Conservation (phyloP, 2,797 vertebrate genomes). For the Moxostoma hubbsi region DNA sequence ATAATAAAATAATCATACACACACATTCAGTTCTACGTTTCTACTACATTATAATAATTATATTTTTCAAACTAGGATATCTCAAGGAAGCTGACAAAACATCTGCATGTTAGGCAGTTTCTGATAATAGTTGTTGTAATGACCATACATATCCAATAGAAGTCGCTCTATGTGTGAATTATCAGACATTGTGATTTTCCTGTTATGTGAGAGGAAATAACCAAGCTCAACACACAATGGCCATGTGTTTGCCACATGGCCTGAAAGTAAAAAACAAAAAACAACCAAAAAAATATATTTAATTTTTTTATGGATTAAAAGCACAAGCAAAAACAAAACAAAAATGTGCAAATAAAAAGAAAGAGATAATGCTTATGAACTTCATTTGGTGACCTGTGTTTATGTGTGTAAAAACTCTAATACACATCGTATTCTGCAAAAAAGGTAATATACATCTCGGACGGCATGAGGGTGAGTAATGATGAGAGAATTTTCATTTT, state of each 20-base stretch:
- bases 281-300: neutral
- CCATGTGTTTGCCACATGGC: slow-evolving; percentile 7
- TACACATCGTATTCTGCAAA: neutral
- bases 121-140: slow-evolving; percentile 14
- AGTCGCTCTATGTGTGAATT: neutral
- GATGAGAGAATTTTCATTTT: too few relatives aligned
- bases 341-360: neutral
- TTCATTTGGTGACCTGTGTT: neutral
- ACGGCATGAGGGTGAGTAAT: too few relatives aligned
- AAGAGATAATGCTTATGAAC: neutral
- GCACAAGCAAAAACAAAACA: neutral
- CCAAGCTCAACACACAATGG: neutral
- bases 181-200: neutral
- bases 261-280: too few relatives aligned
- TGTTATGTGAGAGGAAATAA: slow-evolving; percentile 11
- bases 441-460: too few relatives aligned
- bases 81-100: too few relatives aligned
- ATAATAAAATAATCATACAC: too few relatives aligned
- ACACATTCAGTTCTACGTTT: too few relatives aligned
- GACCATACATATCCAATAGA: slow-evolving; percentile 30
- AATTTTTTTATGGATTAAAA: neutral
- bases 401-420: neutral
- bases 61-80: too few relatives aligned
- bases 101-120: neutral
- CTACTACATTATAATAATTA: neutral